These are phyloP conservation scores for Sturmia bella DNA, from an alignment of 2,888 invertebrate species.

Conservation along the genomic window DNA sequence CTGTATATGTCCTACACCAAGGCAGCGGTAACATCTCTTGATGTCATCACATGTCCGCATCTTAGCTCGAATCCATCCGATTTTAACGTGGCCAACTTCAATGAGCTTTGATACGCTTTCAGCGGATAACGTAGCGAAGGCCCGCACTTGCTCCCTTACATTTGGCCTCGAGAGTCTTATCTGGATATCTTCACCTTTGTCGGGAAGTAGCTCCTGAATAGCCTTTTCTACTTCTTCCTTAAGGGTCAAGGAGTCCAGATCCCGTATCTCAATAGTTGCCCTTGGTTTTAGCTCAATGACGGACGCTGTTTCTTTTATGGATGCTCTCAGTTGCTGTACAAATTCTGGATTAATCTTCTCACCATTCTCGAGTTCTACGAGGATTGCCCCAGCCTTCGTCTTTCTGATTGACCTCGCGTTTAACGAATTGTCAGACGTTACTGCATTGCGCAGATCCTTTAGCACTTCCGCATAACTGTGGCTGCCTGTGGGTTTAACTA, in stretches of 20 bases:
- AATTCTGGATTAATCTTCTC: neutral
- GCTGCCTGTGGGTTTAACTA: neutral
- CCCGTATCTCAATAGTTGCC: too few relatives aligned
- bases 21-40: neutral
- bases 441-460: neutral
- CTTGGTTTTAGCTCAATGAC: conserved; percentile 2
- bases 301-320: neutral
- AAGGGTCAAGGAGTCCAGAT: neutral
- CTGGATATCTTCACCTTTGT: neutral
- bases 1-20: neutral
- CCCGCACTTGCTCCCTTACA: neutral
- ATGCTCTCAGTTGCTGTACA: neutral
- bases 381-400: neutral
- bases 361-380: neutral
- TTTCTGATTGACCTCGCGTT: neutral
- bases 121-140: too few relatives aligned
- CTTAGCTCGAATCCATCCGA: neutral
- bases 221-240: conserved; percentile 5
- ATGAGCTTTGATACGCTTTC: too few relatives aligned
- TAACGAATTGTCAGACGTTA: neutral
- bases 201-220: neutral
- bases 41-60: neutral
- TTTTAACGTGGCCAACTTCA: too few relatives aligned
- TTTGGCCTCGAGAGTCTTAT: neutral
- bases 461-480: conserved; percentile 3